Evolutionary conservation across 2,888 invertebrate species (phyloP).

Genomic region (Caenorhabditis virilis): DNA sequence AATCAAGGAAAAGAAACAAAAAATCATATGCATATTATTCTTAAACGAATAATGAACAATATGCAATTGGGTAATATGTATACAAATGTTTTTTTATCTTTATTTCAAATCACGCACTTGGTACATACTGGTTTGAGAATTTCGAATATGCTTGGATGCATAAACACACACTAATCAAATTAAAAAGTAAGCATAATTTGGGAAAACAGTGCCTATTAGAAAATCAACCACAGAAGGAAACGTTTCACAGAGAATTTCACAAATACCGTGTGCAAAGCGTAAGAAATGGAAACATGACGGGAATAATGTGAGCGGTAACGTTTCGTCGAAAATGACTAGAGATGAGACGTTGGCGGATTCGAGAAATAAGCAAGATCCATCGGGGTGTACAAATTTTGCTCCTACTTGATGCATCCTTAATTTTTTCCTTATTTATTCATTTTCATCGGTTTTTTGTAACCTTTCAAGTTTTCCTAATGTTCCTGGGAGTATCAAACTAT

Average conservation of each 20-base stretch:
- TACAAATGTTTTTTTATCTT: slow-evolving; percentile 18
- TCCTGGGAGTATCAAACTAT: slow-evolving; percentile 35
- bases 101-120: slow-evolving; percentile 24
- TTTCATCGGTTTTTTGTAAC: slow-evolving; percentile 6
- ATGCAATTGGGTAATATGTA: neutral
- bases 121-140: slow-evolving; percentile 28
- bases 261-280: slow-evolving; percentile 31
- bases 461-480: slow-evolving; percentile 34
- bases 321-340: slow-evolving; percentile 29
- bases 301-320: slow-evolving; percentile 20
- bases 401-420: slow-evolving; percentile 37
- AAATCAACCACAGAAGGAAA: slow-evolving; percentile 42
- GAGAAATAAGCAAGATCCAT: slow-evolving; percentile 25
- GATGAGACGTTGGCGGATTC: slow-evolving; percentile 28
- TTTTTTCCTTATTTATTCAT: neutral
- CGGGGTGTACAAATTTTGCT: slow-evolving; percentile 33
- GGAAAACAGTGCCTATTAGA: slow-evolving; percentile 41
- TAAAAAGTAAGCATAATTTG: slow-evolving; percentile 44
- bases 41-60: neutral
- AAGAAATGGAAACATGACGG: slow-evolving; percentile 37
- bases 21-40: neutral
- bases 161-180: slow-evolving; percentile 34
- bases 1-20: neutral
- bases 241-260: slow-evolving; percentile 31
- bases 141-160: slow-evolving; percentile 19